phyloP scores from a whole-genome alignment of 2,888 invertebrate species.

The Agrenia bidenticulata region DNA sequence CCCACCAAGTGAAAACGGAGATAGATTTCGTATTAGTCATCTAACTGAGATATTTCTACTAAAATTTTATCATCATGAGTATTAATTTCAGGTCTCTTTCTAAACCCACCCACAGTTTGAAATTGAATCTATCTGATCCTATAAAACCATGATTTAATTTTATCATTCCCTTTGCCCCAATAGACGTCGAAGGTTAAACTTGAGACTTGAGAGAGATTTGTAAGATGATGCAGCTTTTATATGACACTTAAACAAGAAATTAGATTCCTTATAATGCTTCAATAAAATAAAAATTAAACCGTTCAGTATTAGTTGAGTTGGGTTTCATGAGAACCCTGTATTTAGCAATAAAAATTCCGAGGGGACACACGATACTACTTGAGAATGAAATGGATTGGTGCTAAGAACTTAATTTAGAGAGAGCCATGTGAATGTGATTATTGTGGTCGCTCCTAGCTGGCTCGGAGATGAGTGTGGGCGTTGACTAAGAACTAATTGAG shows the following conservation, averaged over 20 bases:
- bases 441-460: background rate
- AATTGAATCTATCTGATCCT: background rate
- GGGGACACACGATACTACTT: too few species aligned
- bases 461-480: slow-evolving; percentile 27
- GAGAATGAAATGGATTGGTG: too few species aligned
- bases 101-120: slow-evolving; percentile 5
- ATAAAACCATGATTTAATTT: background rate
- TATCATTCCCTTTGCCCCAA: background rate
- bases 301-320: background rate
- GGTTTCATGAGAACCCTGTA: slow-evolving; percentile 14
- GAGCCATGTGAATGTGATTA: too few species aligned
- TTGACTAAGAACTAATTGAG: slow-evolving; percentile 47
- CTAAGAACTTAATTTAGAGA: too few species aligned
- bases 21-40: too few species aligned
- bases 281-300: background rate
- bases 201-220: too few species aligned
- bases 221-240: too few species aligned
- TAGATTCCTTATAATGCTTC: background rate
- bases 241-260: too few species aligned
- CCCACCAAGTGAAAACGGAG: too few species aligned
- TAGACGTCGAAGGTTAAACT: too few species aligned
- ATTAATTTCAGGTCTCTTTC: background rate
- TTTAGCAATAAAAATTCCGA: slow-evolving; percentile 6
- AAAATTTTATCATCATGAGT: background rate
- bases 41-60: too few species aligned